Evolutionary conservation across 2,797 vertebrate species (phyloP), one percentile per base, ranked within the genome.

Genomic region (Valencia hispanica): DNA sequence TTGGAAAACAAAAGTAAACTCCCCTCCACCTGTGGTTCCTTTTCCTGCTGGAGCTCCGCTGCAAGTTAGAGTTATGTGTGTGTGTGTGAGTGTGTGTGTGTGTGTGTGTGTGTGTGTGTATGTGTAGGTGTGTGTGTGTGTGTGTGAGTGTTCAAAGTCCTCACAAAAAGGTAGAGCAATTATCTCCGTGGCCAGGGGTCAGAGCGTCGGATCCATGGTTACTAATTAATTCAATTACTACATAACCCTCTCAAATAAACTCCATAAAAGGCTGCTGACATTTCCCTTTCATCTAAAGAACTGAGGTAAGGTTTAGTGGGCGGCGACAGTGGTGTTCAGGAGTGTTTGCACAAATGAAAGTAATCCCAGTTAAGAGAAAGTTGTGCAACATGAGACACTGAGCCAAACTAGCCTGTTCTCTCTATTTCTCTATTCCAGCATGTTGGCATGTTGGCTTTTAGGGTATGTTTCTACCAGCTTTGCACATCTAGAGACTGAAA

Each of bases 81-180:
- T n/a, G n/a, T n/a, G n/a, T n/a, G n/a, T n/a, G n/a, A n/a, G n/a
- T n/a, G n/a, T n/a, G n/a, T n/a, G n/a, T n/a, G n/a, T n/a, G n/a
- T n/a, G n/a, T n/a, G n/a, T n/a, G n/a, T n/a, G n/a, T n/a, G n/a
- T n/a, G n/a, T n/a, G n/a, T n/a, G n/a, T n/a, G n/a, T n/a, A n/a
- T n/a, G n/a, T n/a, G n/a, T n/a, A n/a, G n/a, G n/a, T n/a, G n/a
- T n/a, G n/a, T n/a, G n/a, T n/a, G n/a, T n/a, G n/a, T n/a, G n/a
- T n/a, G n/a, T n/a, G n/a, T n/a, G n/a, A n/a, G n/a, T n/a, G 84
- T 80, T 74, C 86, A 88, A 86, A 85, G 82, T 84, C 80, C 81
- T 51, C 8, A 3, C 1, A 43, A 32, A 10, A 1, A 15, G 59
- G 41, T 22, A 27, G 1, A 66, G 14, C 0, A 1, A 7, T 9